These are phyloP conservation scores for Callionymus lyra DNA, from an alignment of 2,113 vertebrate species.

Conservation along the genomic window DNA sequence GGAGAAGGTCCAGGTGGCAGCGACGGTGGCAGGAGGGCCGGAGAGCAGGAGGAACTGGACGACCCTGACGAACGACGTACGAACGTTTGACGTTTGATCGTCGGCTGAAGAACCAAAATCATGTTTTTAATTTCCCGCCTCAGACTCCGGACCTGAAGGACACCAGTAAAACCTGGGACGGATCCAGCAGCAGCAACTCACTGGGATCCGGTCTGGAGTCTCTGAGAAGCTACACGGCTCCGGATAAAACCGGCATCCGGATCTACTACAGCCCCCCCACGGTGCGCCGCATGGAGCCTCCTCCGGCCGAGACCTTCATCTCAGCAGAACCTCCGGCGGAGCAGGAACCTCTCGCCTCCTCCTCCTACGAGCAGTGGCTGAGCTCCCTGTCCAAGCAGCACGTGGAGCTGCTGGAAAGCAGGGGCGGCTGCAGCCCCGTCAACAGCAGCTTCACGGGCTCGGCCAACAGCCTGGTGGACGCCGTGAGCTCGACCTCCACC, in stretches of 20 bases:
- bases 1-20: conserved; percentile 37
- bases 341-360: conserved; percentile 26
- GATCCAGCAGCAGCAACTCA: conserved; percentile 57
- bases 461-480: conserved; percentile 17
- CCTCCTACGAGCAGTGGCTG: conserved; percentile 82
- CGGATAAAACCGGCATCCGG: conserved; percentile 88
- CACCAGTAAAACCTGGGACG: conserved; percentile 77
- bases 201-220: conserved; percentile 68
- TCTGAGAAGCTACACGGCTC: conserved; percentile 89
- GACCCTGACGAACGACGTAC: conserved; percentile 70
- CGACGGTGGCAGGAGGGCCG: conserved; percentile 27
- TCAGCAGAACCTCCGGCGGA: too few species aligned
- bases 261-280: conserved; percentile 95
- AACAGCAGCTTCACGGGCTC: conserved; percentile 17
- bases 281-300: conserved; percentile 73
- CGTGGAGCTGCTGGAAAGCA: conserved; percentile 76
- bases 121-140: too few species aligned
- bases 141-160: conserved; percentile 51
- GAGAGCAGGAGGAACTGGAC: conserved; percentile 68
- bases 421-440: conserved; percentile 25
- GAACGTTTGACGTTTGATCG: too few species aligned
- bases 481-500: conserved; percentile 8
- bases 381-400: conserved; percentile 87
- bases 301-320: too few species aligned
- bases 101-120: too few species aligned